A percentile compares a stretch with the other conserved stretches of the same genome.
Conservation (phyloP, 2,888 invertebrate species). For the Chymomyza amoena region DNA sequence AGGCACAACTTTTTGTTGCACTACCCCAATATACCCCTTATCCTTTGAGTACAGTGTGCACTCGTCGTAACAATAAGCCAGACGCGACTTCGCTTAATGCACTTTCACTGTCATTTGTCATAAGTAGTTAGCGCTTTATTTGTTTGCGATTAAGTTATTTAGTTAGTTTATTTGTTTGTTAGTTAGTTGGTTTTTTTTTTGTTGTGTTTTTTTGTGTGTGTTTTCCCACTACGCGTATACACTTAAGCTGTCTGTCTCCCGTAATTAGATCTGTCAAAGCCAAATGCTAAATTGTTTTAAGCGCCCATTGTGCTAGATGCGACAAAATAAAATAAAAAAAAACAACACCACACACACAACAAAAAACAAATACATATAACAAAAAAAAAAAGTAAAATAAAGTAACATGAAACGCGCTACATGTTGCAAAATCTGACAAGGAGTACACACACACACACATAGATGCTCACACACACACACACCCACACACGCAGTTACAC, state of each 20-base stretch:
- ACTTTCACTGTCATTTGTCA: slow-evolving; percentile 65
- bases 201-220: slow-evolving; percentile 16
- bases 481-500: neutral
- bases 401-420: neutral
- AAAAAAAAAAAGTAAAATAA: neutral
- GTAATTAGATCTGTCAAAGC: slow-evolving; percentile 58
- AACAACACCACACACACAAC: neutral
- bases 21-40: too few species aligned
- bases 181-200: slow-evolving; percentile 9
- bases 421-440: neutral
- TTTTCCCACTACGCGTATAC: slow-evolving; percentile 25
- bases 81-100: slow-evolving; percentile 51
- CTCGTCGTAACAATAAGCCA: slow-evolving; percentile 3
- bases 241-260: slow-evolving; percentile 47
- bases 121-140: slow-evolving; percentile 58
- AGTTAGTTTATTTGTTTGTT: slow-evolving; percentile 15
- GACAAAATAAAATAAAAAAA: neutral
- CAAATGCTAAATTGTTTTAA: slow-evolving; percentile 40
- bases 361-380: neutral
- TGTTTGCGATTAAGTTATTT: slow-evolving; percentile 17
- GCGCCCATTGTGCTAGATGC: slow-evolving; percentile 38
- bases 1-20: too few species aligned
- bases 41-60: too few species aligned
- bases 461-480: neutral
- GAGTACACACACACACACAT: neutral